Percentiles rank a stretch among this genome's conserved stretches.
These are phyloP conservation scores for Sciurus niger DNA, from an alignment of 2,113 vertebrate species.

Conservation along the genomic window DNA sequence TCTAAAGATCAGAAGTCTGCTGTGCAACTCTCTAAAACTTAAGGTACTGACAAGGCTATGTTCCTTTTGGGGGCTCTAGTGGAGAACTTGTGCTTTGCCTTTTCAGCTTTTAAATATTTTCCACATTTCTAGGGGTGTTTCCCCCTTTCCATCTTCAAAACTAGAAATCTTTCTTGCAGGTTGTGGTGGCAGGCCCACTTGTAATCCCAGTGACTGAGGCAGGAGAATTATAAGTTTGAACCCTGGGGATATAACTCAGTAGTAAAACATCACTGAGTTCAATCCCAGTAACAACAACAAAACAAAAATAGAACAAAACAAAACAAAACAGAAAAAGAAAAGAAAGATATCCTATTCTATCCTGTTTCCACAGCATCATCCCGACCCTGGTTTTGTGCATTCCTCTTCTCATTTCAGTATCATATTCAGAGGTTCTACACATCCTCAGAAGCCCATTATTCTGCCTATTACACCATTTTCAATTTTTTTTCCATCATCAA, in stretches of 20 bases:
- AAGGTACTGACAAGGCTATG: background rate
- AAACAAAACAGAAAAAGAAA: too few relatives aligned
- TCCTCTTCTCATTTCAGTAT: background rate
- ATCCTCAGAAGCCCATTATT: background rate
- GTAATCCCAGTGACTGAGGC: too few relatives aligned
- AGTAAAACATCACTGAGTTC: too few relatives aligned
- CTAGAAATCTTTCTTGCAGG: background rate
- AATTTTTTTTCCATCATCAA: background rate
- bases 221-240: too few relatives aligned
- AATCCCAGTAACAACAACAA: too few relatives aligned
- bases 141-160: background rate
- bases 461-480: background rate
- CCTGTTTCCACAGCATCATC: too few relatives aligned
- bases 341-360: too few relatives aligned
- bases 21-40: background rate
- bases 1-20: background rate
- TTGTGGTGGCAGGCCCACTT: background rate
- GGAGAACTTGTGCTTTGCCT: background rate
- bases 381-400: background rate
- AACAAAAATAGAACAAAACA: too few relatives aligned
- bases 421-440: background rate
- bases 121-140: background rate
- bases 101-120: background rate
- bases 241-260: too few relatives aligned
- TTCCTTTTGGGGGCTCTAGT: background rate